Evolutionary conservation across 2,797 vertebrate species (phyloP).

Genomic region (Chiroxiphia lanceolata): DNA sequence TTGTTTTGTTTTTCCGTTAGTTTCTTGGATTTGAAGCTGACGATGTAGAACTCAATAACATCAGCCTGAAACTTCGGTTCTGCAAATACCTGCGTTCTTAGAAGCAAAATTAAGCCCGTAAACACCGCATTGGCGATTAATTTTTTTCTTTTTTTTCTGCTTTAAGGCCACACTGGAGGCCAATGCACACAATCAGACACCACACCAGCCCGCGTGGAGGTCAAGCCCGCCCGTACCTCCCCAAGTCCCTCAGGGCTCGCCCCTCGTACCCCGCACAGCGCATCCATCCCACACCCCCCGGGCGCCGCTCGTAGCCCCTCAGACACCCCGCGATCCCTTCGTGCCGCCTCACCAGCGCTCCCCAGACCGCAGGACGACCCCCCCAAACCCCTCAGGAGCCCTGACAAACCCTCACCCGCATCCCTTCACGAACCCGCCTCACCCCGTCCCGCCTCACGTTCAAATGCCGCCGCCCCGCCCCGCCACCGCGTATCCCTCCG

Average conservation of each 20-base stretch:
- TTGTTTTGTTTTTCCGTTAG: too few species aligned
- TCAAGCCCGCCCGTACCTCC: too few species aligned
- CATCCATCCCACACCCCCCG: too few species aligned
- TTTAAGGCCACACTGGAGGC: background rate
- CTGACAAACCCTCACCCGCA: too few species aligned
- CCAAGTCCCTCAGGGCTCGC: too few species aligned
- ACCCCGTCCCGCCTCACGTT: background rate
- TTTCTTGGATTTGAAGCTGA: background rate
- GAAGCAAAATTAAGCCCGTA: rapidly evolving
- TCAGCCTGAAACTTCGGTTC: rapidly evolving
- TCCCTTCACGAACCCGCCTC: background rate
- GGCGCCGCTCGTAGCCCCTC: too few species aligned
- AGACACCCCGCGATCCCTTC: too few species aligned
- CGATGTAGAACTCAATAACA: rapidly evolving
- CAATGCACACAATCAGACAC: background rate
- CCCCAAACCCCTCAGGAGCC: too few species aligned
- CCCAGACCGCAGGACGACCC: too few species aligned
- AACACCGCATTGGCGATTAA: rapidly evolving
- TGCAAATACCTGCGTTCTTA: rapidly evolving
- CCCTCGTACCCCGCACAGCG: too few species aligned
- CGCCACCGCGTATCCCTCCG: background rate
- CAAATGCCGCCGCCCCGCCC: background rate
- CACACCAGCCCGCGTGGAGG: background rate
- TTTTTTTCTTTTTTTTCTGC: too few species aligned
- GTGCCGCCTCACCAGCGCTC: too few species aligned